A percentile compares a stretch with the other conserved stretches of the same genome.
These are phyloP conservation scores for Callinectes sapidus DNA, from an alignment of 2,888 invertebrate genomes.

Conservation along the genomic window DNA sequence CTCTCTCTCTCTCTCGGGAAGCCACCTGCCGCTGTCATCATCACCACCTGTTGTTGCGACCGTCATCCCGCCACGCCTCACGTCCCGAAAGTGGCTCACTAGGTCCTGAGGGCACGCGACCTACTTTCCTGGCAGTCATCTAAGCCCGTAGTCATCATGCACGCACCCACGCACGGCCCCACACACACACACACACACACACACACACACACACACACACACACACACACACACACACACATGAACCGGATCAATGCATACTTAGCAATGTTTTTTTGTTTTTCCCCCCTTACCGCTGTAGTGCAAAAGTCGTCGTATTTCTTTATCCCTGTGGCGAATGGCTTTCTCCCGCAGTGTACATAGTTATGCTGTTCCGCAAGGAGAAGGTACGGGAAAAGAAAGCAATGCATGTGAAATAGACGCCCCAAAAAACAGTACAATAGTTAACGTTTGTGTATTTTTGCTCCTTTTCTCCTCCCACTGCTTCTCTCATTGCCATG, in stretches of 20 bases:
- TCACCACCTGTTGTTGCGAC: conserved; percentile 17
- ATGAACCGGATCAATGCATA: neutral
- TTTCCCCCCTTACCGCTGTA: no score
- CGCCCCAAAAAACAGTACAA: neutral
- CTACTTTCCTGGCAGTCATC: conserved; percentile 3
- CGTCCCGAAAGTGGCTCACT: conserved; percentile 17
- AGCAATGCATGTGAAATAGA: neutral
- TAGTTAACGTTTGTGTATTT: neutral
- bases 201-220: conserved; percentile 33
- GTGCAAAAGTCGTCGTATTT: neutral
- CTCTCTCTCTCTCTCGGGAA: conserved; percentile 11
- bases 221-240: neutral
- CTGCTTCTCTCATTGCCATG: neutral
- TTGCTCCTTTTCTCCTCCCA: neutral
- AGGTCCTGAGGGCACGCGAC: neutral
- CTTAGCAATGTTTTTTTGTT: no score
- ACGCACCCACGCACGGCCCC: neutral
- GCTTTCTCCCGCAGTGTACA: neutral
- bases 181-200: conserved; percentile 17
- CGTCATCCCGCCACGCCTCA: conserved; percentile 17
- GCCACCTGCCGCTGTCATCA: conserved; percentile 1
- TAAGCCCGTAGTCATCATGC: neutral
- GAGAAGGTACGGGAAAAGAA: neutral
- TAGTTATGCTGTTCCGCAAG: neutral
- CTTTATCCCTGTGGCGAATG: neutral